Evolutionary conservation across 2,113 vertebrate species (phyloP), one percentile per base, ranked within the genome.

Genomic region (Plecturocebus donacophilus): DNA sequence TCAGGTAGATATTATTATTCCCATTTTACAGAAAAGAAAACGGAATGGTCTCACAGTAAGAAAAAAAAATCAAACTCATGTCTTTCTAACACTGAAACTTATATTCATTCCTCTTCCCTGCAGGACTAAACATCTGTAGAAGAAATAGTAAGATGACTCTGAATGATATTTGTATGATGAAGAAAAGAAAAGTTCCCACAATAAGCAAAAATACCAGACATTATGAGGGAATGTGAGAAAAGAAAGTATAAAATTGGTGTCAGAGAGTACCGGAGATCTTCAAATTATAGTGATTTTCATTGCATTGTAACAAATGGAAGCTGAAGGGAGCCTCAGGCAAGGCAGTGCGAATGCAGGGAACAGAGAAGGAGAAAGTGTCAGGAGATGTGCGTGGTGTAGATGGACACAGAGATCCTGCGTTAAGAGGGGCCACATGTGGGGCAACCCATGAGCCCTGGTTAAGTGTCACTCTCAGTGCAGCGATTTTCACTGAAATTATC

Each of bases 361-460:
- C n/a, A 25, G 38, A 82, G 21, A 38, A 71, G 21, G 66, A 66
- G 4, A 42, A 35, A 75, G 23, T 45, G 5, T 32, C n/a, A 19
- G 54, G 17, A 58, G 27, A 7, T 30, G 40, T 13, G 32, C 38
- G 0, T 8, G 38, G 27, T 0, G 35, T 16, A 23, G 38, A 23
- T 27, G 1, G 4, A 32, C 4, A 5, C 30, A 25, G 52, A 73
- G 30, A 70, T 1, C 13, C 8, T 19, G 1, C 58, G 1, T 1
- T 17, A 23, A 7, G 11, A 64, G 32, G 30, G 8, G 10, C 1
- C 20, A 23, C 1, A 10, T 10, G 16, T 4, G 9, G 32, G 73
- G 3, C 47, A 47, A 6, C 14, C 66, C 32, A 20, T 0, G 2
- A 8, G 42, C 3, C 0, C 3, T 32, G 83, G 42, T 30, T 56